These are phyloP conservation scores for Calcarius ornatus DNA, from an alignment of 2,113 vertebrate genomes.

Conservation along the genomic window DNA sequence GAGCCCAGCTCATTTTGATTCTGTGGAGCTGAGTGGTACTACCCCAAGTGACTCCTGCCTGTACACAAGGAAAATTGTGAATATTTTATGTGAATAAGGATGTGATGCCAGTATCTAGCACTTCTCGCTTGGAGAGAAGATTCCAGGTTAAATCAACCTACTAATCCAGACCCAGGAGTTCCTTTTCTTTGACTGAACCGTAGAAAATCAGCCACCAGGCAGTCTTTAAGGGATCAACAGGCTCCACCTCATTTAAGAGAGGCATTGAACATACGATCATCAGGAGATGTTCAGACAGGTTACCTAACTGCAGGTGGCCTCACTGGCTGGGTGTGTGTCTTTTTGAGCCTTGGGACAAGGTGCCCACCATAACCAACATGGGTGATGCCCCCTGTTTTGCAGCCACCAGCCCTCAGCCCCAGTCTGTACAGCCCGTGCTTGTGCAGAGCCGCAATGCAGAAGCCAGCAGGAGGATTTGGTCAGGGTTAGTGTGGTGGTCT, in stretches of 20 bases:
- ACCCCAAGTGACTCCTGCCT: background rate
- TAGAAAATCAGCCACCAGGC: background rate
- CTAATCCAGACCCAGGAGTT: background rate
- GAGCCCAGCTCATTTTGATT: fast-evolving
- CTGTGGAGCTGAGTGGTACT: background rate
- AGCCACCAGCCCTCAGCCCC: background rate
- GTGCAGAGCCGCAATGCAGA: fast-evolving
- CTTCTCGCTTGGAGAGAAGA: background rate
- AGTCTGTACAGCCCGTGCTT: fast-evolving
- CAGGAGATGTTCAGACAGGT: background rate
- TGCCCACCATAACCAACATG: background rate
- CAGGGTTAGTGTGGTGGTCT: background rate
- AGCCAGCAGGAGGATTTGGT: background rate
- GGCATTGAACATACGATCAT: background rate
- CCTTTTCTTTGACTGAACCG: background rate
- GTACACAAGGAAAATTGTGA: fast-evolving
- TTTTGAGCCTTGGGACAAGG: background rate
- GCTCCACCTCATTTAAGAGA: background rate
- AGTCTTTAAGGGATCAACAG: background rate
- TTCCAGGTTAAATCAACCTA: background rate
- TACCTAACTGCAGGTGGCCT: background rate
- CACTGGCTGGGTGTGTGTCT: background rate
- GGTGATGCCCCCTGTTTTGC: background rate
- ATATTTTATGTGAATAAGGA: background rate
- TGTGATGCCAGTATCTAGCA: background rate